Base-by-base conservation (phyloP, 2,888 invertebrate species). In the Ennomos erosarius region DNA sequence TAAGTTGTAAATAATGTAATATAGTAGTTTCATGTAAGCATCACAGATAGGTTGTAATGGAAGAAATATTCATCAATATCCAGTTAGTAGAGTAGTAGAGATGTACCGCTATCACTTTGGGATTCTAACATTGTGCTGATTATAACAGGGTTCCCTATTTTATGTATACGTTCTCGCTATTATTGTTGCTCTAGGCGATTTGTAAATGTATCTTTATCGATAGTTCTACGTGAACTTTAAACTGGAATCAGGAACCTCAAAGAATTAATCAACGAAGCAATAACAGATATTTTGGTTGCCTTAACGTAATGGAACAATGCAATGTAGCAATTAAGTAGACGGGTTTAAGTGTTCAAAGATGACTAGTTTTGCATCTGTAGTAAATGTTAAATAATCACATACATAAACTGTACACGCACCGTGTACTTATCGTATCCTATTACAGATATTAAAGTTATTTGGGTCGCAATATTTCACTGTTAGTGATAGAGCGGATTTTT, bases 1-100 rank as follows among this genome's bases (percentile, higher is more conserved):
- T 74, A 73, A 76, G 67, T 69, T 83, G 81, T 82, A 82, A 73
- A 79, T 82, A 78, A 61, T 60, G 73, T 80, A 75, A 47, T 44
- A 52, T 60, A 64, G 36, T 68, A 71, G 69, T 55, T 62, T 69
- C 53, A 55, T 69, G 63, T 76, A 77, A 77, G 74, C 80, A 81
- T 83, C 82, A 83, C 82, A 79, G 69, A 68, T 70, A 68, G 64
- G 65, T 11, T 38, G 6, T 46, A 55, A 55, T 34, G 33, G 4
- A 37, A 13, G 2, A 34, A 49, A 13, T 53, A 38, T 58, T 42
- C 52, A 46, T 9, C 39, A 13, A 36, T 58, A 1, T 50, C 33
- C 59, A 50, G 12, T 50, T 16, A 44, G 35, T 35, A 34, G 16
- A 16, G 38, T 37, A 43, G 9, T n/a, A n/a, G n/a, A n/a, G n/a